Evolutionary conservation across 2,113 vertebrate genomes (phyloP).

Genomic region (Varanus komodoensis): DNA sequence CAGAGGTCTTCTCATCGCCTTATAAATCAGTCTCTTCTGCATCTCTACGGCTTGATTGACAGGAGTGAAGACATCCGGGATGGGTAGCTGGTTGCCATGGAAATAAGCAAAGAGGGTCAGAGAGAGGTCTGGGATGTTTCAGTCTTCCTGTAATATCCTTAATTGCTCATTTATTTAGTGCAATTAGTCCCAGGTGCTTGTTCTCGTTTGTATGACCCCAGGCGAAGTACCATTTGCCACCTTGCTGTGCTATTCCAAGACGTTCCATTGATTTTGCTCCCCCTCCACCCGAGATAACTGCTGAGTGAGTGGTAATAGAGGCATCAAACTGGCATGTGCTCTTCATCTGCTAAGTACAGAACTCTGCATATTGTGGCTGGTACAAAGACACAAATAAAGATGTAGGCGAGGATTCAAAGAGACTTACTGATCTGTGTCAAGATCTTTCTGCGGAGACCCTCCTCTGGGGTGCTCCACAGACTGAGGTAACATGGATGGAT

Average conservation of each 20-base stretch:
- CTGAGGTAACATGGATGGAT: neutral
- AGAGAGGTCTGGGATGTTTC: constrained; percentile 53
- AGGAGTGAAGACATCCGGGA: constrained; percentile 20
- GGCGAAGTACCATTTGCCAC: constrained; percentile 12
- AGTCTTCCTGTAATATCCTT: constrained; percentile 66
- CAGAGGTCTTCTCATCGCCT: neutral
- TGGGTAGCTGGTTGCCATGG: constrained; percentile 51
- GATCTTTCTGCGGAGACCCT: neutral
- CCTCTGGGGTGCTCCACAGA: neutral
- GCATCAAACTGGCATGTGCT: neutral
- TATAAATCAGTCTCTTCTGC: neutral
- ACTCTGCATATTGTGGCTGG: neutral
- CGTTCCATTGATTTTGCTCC: neutral
- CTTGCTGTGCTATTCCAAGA: neutral
- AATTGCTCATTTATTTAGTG: constrained; percentile 78
- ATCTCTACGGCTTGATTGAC: constrained; percentile 46
- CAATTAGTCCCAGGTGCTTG: constrained; percentile 75
- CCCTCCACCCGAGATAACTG: neutral
- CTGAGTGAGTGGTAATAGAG: neutral
- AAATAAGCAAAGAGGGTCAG: constrained; percentile 45
- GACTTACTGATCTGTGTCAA: neutral
- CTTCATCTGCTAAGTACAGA: neutral
- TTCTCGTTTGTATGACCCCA: constrained; percentile 18
- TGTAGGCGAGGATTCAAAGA: neutral
- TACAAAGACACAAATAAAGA: neutral